phyloP scores from a whole-genome alignment of 1,140 invertebrate species.

The Danaus plexippus region DNA sequence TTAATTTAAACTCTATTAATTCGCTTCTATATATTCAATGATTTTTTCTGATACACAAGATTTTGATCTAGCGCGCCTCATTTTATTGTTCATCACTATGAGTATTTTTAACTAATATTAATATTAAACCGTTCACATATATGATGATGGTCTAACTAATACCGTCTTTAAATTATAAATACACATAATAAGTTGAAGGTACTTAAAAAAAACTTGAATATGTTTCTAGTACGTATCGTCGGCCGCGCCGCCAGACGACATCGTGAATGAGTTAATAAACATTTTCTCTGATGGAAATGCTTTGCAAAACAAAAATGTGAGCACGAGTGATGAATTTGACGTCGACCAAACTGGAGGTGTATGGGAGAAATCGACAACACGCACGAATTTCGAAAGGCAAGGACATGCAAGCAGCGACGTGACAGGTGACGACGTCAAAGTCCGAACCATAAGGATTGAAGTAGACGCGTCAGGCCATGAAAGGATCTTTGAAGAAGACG shows the following conservation, averaged over 20 bases:
- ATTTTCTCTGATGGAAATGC: constrained; percentile 15
- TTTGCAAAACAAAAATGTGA: constrained; percentile 25
- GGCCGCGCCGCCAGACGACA: constrained; percentile 27
- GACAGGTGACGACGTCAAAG: constrained; percentile 27
- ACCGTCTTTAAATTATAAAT: too few species aligned
- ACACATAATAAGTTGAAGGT: too few species aligned
- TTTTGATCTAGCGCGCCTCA: too few species aligned
- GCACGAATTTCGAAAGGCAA: constrained; percentile 28
- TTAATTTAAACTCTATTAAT: too few species aligned
- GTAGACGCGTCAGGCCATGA: constrained; percentile 28
- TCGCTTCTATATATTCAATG: too few species aligned
- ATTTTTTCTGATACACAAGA: too few species aligned
- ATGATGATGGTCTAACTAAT: too few species aligned
- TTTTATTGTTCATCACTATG: too few species aligned
- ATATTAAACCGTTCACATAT: too few species aligned
- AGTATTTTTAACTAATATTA: too few species aligned
- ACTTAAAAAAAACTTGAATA: too few species aligned
- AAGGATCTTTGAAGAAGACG: constrained; percentile 40
- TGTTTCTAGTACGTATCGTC: constrained; percentile 33
- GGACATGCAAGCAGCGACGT: constrained; percentile 8
- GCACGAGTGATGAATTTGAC: constrained; percentile 25
- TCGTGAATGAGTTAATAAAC: constrained; percentile 18
- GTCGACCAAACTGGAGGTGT: constrained; percentile 27
- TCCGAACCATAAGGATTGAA: constrained; percentile 33
- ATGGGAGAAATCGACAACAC: constrained; percentile 27